A percentile compares a stretch with the other conserved stretches of the same genome.
These are phyloP conservation scores for Platysternon megacephalum DNA, from an alignment of 2,113 vertebrate genomes.

Conservation along the genomic window DNA sequence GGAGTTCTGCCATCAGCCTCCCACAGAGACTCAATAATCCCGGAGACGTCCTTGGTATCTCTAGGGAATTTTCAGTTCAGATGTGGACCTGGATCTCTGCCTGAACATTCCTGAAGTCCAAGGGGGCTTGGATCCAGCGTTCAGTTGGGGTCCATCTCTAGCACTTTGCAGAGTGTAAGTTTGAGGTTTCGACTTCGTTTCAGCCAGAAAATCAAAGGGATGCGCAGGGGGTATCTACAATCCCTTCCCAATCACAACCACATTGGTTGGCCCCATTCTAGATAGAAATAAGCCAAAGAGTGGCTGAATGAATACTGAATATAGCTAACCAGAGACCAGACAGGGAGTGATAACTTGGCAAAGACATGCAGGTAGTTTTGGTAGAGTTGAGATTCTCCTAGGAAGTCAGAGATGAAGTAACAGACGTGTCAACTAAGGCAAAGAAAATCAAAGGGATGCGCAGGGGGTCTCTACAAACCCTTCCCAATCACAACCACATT, in stretches of 20 bases:
- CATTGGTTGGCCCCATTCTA: neutral
- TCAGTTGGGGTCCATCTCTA: neutral
- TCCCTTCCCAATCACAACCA: constrained; percentile 29
- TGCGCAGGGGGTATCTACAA: neutral
- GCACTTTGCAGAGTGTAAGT: neutral
- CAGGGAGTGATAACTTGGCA: too few relatives aligned
- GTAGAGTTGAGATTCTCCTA: neutral
- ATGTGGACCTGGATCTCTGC: neutral
- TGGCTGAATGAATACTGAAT: neutral
- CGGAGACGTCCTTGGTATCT: neutral
- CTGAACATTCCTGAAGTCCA: neutral
- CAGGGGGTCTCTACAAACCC: neutral
- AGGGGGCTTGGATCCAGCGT: neutral
- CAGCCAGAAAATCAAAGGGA: neutral
- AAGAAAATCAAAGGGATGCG: neutral
- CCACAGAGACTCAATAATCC: neutral
- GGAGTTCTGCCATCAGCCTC: neutral
- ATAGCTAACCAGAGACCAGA: neutral
- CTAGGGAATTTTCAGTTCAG: neutral
- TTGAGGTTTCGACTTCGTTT: neutral
- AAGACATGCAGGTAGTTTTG: neutral
- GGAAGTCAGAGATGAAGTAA: neutral
- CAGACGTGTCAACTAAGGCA: too few relatives aligned
- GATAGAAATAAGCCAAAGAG: neutral
- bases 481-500: constrained; percentile 40